Conservation (phyloP, 1,140 invertebrate species). For the Chrysomallon squamiferum region DNA sequence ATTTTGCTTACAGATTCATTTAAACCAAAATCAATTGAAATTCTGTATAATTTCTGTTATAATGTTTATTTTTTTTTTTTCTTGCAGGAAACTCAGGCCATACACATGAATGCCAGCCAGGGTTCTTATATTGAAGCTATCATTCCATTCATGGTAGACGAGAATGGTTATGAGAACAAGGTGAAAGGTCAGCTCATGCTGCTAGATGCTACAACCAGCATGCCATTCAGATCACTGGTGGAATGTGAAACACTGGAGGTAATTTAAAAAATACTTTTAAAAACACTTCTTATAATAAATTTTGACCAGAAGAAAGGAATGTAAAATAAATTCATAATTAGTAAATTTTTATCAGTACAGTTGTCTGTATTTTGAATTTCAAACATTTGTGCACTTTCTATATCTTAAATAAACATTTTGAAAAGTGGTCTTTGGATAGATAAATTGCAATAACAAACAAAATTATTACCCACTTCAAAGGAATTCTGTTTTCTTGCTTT, state of each 20-base stretch:
- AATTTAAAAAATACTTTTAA: constrained; percentile 15
- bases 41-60: no score
- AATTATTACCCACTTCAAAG: no score
- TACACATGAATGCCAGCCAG: constrained; percentile 91
- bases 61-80: not conserved
- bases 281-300: constrained; percentile 5
- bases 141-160: constrained; percentile 89
- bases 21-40: no score
- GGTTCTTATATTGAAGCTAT: constrained; percentile 95
- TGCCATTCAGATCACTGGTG: constrained; percentile 85
- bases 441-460: no score
- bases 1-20: no score
- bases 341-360: not conserved
- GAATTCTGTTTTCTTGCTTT: no score
- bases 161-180: constrained; percentile 86
- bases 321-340: no score
- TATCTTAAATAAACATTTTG: no score
- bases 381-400: no score
- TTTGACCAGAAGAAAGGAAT: not conserved
- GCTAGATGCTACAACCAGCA: constrained; percentile 91
- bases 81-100: constrained; percentile 86
- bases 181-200: constrained; percentile 92
- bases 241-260: constrained; percentile 92
- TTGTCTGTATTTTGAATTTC: no score
- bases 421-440: no score